phyloP scores from a whole-genome alignment of 2,113 vertebrate genomes.

The Strix uralensis region DNA sequence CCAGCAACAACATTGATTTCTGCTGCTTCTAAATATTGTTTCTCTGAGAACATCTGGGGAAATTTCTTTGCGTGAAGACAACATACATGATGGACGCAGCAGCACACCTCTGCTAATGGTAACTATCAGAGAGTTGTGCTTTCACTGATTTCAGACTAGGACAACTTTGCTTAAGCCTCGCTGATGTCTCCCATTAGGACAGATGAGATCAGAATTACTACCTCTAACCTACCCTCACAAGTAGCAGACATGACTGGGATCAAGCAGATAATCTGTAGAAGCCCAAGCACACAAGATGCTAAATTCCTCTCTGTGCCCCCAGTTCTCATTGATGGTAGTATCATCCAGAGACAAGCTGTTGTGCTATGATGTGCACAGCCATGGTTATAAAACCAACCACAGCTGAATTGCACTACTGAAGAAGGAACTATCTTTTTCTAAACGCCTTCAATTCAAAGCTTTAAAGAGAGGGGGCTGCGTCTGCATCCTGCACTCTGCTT shows the following conservation, averaged over 20 bases:
- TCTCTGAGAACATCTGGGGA: background rate
- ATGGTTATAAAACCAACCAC: background rate
- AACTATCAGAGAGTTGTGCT: background rate
- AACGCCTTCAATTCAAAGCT: background rate
- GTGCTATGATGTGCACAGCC: background rate
- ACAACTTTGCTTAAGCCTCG: background rate
- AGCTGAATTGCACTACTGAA: background rate
- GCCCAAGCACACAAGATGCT: background rate
- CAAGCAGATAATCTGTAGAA: background rate
- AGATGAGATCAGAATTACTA: background rate
- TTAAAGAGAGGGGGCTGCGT: background rate
- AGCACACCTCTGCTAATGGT: background rate
- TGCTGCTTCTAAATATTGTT: background rate
- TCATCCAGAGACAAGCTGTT: background rate
- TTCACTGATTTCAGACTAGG: background rate
- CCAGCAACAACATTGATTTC: background rate
- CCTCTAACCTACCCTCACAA: background rate
- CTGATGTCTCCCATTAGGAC: background rate
- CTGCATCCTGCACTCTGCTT: background rate
- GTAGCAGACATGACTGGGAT: background rate
- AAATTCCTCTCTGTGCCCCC: background rate
- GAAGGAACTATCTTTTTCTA: background rate
- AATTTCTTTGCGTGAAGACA: background rate
- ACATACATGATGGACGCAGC: rapidly evolving
- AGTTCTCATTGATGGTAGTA: background rate